Evolutionary conservation across 2,888 invertebrate genomes (phyloP), one percentile per base, ranked within the genome.

Genomic region (Eubasilissa splendida): DNA sequence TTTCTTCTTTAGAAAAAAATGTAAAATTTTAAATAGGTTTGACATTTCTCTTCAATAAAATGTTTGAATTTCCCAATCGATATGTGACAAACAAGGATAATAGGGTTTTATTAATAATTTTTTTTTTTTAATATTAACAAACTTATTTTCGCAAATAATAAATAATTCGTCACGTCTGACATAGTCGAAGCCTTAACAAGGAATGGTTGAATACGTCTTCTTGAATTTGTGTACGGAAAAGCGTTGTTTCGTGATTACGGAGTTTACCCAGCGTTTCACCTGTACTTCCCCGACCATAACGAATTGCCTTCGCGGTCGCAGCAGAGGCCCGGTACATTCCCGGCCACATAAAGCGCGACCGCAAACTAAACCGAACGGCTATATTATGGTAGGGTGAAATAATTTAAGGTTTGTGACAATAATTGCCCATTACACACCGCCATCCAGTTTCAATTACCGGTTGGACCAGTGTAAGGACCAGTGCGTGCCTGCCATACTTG

Each of bases 321-420:
- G 65, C 50, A 53, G 56, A 63, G 58, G 75, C n/a, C 52, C 60
- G 60, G 53, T 77, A 56, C 70, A 50, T 76, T 74, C 77, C 68
- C 77, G 10, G 50, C 75, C 71, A 54, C 42, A 80, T 70, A 68
- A 76, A 53, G 52, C 65, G 22, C 63, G 52, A 53, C 76, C 81
- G 53, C 81, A 81, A 81, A 79, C 79, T 76, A 73, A 76, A 79
- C 76, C 79, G 76, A 81, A 70, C 53, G 68, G 58, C 76, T 60
- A 63, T 58, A 78, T 70, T 70, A 68, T 65, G 22, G 73, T 56
- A 14, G 65, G 33, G 68, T 14, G 63, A 77, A 80, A 81, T 83
- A 79, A 83, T 83, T 83, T 80, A 75, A 70, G 73, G 81, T 77
- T 76, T 68, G 56, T 63, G 81, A 81, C 81, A 81, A 83, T 83